These are phyloP conservation scores for Hemitrygon akajei DNA, from an alignment of 2,797 vertebrate species.

Conservation along the genomic window DNA sequence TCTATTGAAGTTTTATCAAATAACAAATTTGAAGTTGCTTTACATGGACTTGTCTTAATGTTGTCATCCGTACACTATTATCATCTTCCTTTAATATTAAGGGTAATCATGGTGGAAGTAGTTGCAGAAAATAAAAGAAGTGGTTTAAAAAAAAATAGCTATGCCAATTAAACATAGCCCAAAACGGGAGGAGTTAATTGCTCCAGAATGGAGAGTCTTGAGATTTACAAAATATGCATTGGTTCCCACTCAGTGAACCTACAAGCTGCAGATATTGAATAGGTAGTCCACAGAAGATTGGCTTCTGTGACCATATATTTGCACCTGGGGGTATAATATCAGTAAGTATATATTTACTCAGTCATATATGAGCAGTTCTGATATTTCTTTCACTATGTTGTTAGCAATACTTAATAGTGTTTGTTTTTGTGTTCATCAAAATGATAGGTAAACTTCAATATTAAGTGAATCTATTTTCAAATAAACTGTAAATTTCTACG, in stretches of 20 bases:
- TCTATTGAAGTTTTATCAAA: too few relatives aligned
- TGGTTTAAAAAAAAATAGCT: neutral
- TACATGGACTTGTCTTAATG: too few relatives aligned
- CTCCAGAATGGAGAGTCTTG: neutral
- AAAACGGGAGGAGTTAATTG: neutral
- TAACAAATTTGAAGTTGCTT: too few relatives aligned
- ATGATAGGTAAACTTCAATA: neutral
- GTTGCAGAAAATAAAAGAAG: neutral
- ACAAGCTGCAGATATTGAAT: neutral
- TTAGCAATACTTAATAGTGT: neutral
- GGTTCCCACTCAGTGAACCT: neutral
- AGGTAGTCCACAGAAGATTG: neutral
- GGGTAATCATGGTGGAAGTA: neutral
- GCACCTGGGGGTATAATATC: neutral
- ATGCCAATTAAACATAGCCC: neutral
- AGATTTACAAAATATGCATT: neutral
- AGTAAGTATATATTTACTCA: neutral
- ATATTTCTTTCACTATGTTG: neutral
- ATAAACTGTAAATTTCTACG: neutral
- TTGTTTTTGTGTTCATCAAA: neutral
- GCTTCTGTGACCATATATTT: neutral
- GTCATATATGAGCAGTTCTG: neutral
- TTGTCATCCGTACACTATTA: neutral
- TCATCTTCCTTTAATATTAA: neutral
- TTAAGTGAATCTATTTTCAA: neutral